Conservation (phyloP, 2,113 vertebrate genomes). For the Varanus komodoensis region DNA sequence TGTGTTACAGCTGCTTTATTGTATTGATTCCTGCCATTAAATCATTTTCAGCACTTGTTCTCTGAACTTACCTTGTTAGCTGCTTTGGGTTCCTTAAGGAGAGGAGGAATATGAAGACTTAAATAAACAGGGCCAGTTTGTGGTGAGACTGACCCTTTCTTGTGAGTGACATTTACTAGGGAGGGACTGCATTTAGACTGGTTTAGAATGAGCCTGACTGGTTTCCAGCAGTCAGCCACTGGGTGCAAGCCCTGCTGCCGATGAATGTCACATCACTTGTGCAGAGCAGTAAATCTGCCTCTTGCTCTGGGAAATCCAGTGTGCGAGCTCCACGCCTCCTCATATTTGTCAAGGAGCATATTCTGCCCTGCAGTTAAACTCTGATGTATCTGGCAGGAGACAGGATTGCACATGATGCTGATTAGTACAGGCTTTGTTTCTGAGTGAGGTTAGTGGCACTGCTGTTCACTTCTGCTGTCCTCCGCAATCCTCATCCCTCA, state of each 20-base stretch:
- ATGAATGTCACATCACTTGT: not conserved
- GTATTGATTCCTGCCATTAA: no score
- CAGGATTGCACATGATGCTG: not conserved
- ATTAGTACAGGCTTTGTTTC: not conserved
- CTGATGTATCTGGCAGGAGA: not conserved
- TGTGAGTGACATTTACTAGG: not conserved
- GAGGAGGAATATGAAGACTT: no score
- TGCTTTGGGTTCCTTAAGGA: no score
- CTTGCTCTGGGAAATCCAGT: not conserved
- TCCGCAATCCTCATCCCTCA: not conserved
- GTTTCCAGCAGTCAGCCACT: not conserved
- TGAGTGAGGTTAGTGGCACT: not conserved
- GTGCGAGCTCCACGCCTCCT: not conserved
- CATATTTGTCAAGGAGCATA: not conserved
- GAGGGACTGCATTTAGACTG: no score
- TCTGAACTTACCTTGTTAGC: no score
- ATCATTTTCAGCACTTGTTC: no score
- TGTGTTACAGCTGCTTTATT: no score
- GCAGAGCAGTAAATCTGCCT: conserved; percentile 9
- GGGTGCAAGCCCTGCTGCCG: not conserved
- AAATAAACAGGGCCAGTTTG: not conserved
- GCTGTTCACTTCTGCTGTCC: not conserved
- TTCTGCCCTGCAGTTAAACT: not conserved
- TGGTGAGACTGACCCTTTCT: not conserved
- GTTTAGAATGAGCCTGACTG: not conserved